Base-by-base conservation (phyloP, 1,140 invertebrate genomes). In the Scaptomyza hsui region DNA sequence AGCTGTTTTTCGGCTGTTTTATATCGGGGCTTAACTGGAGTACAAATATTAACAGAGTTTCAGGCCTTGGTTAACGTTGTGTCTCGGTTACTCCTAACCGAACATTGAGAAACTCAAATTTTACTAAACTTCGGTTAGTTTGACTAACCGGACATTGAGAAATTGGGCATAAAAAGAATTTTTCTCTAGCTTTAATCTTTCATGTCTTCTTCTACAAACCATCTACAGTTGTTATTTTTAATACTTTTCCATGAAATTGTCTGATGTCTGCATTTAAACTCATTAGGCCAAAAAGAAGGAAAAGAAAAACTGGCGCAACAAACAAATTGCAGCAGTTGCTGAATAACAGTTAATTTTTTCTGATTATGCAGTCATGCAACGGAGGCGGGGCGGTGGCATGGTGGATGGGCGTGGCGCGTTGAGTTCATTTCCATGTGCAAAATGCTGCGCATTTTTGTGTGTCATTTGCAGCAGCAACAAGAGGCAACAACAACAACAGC, bases 401-500 rank as follows among this genome's bases (percentile, higher is more conserved):
- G n/a, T n/a, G 26, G 5, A 2, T 29, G 26, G 26, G 26, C 26
- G 26, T 29, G 61, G 19, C 68, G 61, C 44, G 68, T 71, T 49
- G 61, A 72, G 63, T 68, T 68, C 56, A 68, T 72, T 72, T 68
- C 49, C 59, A 76, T 73, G 63, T 78, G 79, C 80, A 72, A 73
- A 85, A 74, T 85, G 72, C 80, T 73, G 48, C 51, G 55, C 75
- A 78, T 72, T 68, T 72, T 72, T 72, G 55, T 72, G 63, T 72
- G 64, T 68, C 69, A 68, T 72, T 72, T 67, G n/a, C n/a, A n/a
- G n/a, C n/a, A n/a, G n/a, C n/a, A n/a, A 61, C 57, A 70, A 15
- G n/a, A n/a, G n/a, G n/a, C 65, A 49, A 13, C 42, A 63, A 29
- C 19, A 57, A 18, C 59, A 70, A 44, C 12, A 47, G 18, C 62